Base-by-base conservation (phyloP, 2,113 vertebrate species). In the Piliocolobus tephrosceles region DNA sequence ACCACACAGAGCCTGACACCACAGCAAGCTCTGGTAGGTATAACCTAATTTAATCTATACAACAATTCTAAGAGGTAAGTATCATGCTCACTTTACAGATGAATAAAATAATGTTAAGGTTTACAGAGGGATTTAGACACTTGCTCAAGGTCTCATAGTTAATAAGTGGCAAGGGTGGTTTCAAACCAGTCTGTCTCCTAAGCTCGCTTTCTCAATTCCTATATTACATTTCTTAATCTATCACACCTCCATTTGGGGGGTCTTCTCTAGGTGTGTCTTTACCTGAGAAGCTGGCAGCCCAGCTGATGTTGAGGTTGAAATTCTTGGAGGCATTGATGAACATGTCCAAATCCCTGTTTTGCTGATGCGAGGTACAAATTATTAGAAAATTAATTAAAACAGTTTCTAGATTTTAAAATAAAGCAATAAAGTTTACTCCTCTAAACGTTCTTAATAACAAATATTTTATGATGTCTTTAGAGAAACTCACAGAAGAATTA, bases 311-410 rank as follows among this genome's bases (percentile, higher is more conserved):
- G 96, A 99, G 99, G 98, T 99, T 99, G 98, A 99, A 99, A 98
- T 99, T 99, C 98, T 99, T 99, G 5, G 99, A 99, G 64, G 99
- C 99, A 32, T 99, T 99, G 98, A 99, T 99, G 97, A 99, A 99
- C 99, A 99, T 99, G 97, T 99, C 99, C 66, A 99, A 98, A 97
- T 99, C 99, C 97, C 99, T 98, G 97, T 99, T 99, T 98, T 99
- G 99, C 99, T 99, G 72, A 97, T 94, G 16, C 32, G 68, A 88
- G 5, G 86, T 47, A 5, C 81, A 96, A 89, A 84, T 30, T 85
- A 75, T 88, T 94, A 35, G 0, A 1, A 72, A 35, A 92, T 80
- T 91, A 98, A 97, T 81, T 17, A 78, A 68, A 95, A 88, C 8
- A 81, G 47, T 78, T 92, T 89, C 16, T 8, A 88, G 30, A 87